Base-by-base conservation (phyloP, 2,888 invertebrate species). In the Drosophila peninsularis region DNA sequence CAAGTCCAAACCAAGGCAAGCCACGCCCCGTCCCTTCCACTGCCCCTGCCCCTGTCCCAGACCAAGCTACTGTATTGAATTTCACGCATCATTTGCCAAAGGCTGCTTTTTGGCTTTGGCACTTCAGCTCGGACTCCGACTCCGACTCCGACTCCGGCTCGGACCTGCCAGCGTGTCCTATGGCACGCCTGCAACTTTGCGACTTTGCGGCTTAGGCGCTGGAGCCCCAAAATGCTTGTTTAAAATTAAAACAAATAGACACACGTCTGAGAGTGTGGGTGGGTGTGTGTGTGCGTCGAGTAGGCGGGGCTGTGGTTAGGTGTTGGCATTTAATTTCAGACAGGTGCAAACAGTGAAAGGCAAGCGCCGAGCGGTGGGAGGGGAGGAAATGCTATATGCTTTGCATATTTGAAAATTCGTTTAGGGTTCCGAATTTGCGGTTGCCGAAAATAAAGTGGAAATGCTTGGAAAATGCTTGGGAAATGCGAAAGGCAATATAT, bases 21-120 rank as follows among this genome's bases (percentile, higher is more conserved):
- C 70, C 36, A 27, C 13, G 14, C 7, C n/a, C 37, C 11, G 27
- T 34, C 11, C 9, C n/a, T 5, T 5, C 27, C 11, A 0, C 10
- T 0, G 0, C n/a, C 24, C 36, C 3, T 10, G 7, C 21, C 42
- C 21, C 21, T 24, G 7, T 14, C 21, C 6, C 27, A 5, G 6
- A 0, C 19, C 0, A 9, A 7, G 63, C 75, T 65, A 65, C 62
- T 80, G 86, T 84, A 84, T 84, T 84, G 88, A 84, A 88, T 84
- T 84, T 88, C 83, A 84, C 78, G 86, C 83, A 78, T 85, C 86
- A 84, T 84, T 85, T 88, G 83, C 80, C 71, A 71, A 80, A 82
- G 86, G 86, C 80, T 80, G 71, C 62, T 55, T 79, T 68, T 58
- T 52, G 77, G 62, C 50, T 52, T 75, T 57, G 45, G 63, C 64